These are phyloP conservation scores for Siniperca scherzeri DNA, from an alignment of 2,797 vertebrate genomes.

Conservation along the genomic window DNA sequence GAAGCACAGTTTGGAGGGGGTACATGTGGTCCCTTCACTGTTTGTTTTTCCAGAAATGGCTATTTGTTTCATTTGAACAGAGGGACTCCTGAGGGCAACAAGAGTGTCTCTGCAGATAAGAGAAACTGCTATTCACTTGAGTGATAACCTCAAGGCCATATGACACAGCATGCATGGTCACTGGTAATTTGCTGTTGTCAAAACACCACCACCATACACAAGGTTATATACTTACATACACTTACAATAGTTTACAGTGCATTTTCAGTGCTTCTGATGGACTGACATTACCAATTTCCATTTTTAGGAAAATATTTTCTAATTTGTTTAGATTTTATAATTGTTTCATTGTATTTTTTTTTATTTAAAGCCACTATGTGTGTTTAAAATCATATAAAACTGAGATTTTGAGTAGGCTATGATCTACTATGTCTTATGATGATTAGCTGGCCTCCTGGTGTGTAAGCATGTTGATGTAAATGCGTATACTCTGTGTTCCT, in stretches of 20 bases:
- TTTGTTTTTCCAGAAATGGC: slow-evolving; percentile 60
- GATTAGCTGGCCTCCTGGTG: background rate
- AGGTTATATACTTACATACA: slow-evolving; percentile 4
- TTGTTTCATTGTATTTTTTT: background rate
- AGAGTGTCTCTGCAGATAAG: slow-evolving; percentile 62
- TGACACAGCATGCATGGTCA: slow-evolving; percentile 58
- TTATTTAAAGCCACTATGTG: background rate
- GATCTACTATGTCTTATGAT: background rate
- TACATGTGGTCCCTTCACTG: slow-evolving; percentile 26
- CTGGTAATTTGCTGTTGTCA: slow-evolving; percentile 68
- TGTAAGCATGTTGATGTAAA: slow-evolving; percentile 1
- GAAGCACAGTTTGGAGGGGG: slow-evolving; percentile 10
- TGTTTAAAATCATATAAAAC: slow-evolving; percentile 10
- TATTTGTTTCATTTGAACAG: slow-evolving; percentile 66
- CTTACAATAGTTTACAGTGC: background rate
- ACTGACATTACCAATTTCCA: background rate
- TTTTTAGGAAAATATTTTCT: background rate
- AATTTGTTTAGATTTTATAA: background rate
- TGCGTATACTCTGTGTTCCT: background rate
- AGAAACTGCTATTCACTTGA: slow-evolving; percentile 60
- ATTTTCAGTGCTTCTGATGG: background rate
- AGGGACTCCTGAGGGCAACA: slow-evolving; percentile 52
- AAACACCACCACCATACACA: slow-evolving; percentile 54
- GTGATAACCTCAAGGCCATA: slow-evolving; percentile 71
- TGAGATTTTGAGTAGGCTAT: background rate